phyloP scores from a whole-genome alignment of 1,140 invertebrate species.

The Gonioctena quinquepunctata region DNA sequence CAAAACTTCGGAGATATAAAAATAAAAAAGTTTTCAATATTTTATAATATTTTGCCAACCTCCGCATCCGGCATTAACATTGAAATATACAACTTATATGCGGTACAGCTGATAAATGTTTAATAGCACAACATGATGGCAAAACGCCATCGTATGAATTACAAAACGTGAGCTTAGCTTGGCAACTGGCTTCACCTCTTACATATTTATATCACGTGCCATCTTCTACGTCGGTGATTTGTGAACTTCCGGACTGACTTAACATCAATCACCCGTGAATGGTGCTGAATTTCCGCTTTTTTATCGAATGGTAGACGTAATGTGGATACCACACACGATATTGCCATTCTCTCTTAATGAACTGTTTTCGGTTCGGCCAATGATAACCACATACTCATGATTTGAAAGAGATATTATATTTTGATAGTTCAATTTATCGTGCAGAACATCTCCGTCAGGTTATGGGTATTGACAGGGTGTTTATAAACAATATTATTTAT shows the following conservation, averaged over 20 bases:
- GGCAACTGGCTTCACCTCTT: constrained; percentile 8
- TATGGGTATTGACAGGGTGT: no score
- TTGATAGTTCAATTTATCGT: no score
- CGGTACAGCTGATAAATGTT: no score
- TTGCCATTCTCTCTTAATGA: not conserved
- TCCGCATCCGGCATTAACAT: no score
- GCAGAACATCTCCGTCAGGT: no score
- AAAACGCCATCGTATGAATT: not conserved
- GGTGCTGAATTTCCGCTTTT: constrained; percentile 16
- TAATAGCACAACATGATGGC: no score
- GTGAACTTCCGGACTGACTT: constrained; percentile 24
- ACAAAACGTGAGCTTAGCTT: constrained; percentile 2
- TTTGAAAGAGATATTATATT: not conserved
- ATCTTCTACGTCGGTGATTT: constrained; percentile 23
- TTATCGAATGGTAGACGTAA: not conserved
- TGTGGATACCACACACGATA: not conserved
- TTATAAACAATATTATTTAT: no score
- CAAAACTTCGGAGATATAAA: no score
- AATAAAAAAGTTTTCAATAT: no score
- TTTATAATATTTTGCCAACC: no score
- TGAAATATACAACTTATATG: no score
- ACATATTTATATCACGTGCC: constrained; percentile 28
- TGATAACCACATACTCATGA: not conserved
- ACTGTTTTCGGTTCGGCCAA: not conserved
- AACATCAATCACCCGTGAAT: constrained; percentile 17